Evolutionary conservation across 1,140 invertebrate genomes (phyloP), one percentile per base, ranked within the genome.

Genomic region (Zaprionus capensis): DNA sequence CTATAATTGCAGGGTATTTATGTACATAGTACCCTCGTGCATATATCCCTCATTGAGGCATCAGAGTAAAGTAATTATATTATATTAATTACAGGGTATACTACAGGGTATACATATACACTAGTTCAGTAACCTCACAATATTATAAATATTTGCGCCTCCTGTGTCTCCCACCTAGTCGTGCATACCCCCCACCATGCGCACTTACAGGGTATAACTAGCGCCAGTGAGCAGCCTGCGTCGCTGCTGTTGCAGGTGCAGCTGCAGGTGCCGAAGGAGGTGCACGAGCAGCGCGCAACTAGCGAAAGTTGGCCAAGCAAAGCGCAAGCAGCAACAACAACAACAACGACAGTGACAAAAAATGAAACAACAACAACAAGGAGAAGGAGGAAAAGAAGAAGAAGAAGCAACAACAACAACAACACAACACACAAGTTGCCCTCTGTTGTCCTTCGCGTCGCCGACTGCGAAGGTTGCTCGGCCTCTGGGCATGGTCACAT

Each of bases 271-370:
- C 22, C 53, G 57, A 17, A 36, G 58, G 14, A 56, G 63, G 63
- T 17, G 41, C 55, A 51, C 41, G 62, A 38, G 55, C 65, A 68
- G 65, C 24, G 31, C 3, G 3, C 31, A 34, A 49, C n/a, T 38
- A 76, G 68, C 73, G 73, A 76, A 76, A 76, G 73, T 76, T 71
- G 24, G n/a, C 59, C 57, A 74, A 59, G 55, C n/a, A 36, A 68
- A 63, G 31, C 38, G 51, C 14, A 55, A 46, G 46, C 34, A 44
- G 14, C 9, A 68, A 49, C 59, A 38, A 24, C 38, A 44, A 61
- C 56, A 66, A 31, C 26, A 69, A 59, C 41, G 51, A 26, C 14
- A 9, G 41, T n/a, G 41, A 44, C n/a, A 44, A 44, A 44, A 44
- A 44, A 44, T 17, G 41, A n/a, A 44, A 44, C 41, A 46, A 46